Percentiles rank a stretch among this genome's conserved stretches.
Evolutionary conservation across 2,113 vertebrate genomes (phyloP).

Genomic region (Neofelis nebulosa): DNA sequence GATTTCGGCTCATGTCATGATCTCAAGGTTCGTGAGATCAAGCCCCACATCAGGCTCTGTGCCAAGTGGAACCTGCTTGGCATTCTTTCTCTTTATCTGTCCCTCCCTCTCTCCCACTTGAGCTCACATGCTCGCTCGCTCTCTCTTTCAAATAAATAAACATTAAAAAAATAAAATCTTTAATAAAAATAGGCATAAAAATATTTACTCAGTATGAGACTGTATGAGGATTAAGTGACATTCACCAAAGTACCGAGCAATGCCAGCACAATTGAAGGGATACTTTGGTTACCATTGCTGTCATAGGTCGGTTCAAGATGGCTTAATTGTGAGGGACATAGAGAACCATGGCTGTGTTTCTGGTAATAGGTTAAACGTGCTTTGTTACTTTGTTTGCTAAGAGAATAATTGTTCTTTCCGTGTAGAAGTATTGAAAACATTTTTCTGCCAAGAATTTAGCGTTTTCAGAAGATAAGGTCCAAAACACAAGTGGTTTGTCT

Average conservation of each 20-base stretch:
- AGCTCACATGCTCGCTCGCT: neutral
- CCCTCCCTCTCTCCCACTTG: neutral
- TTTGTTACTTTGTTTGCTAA: neutral
- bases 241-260: neutral
- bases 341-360: neutral
- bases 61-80: neutral
- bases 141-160: neutral
- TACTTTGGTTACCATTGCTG: fast-evolving
- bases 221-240: neutral
- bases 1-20: neutral
- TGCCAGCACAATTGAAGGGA: neutral
- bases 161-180: neutral
- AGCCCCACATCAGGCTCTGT: neutral
- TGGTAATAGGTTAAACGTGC: neutral
- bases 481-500: neutral
- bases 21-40: neutral
- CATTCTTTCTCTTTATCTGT: neutral
- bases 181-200: neutral
- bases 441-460: slow-evolving; percentile 26
- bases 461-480: neutral
- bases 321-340: neutral
- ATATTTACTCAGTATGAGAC: neutral
- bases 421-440: neutral
- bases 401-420: neutral
- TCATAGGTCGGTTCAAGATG: neutral